phyloP scores from a whole-genome alignment of 2,888 invertebrate genomes.

The Rhyacophila evoluta region DNA sequence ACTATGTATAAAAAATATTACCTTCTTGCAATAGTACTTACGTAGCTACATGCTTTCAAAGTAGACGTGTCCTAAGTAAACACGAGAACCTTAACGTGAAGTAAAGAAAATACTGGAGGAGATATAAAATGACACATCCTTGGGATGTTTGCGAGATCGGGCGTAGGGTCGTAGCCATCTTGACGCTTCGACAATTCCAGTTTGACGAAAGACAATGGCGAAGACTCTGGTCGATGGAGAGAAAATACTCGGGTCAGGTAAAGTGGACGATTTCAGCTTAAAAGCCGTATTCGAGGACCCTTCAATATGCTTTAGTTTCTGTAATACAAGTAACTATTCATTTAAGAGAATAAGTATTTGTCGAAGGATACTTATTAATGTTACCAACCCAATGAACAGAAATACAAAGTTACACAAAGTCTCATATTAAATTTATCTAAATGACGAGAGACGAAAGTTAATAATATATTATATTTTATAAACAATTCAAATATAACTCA shows the following conservation, averaged over 20 bases:
- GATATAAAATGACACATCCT: conserved; percentile 8
- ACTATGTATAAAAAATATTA: too few species aligned
- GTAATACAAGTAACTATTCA: background rate
- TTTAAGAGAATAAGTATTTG: conserved; percentile 36
- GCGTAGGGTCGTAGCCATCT: background rate
- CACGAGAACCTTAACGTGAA: background rate
- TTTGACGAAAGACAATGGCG: conserved; percentile 36
- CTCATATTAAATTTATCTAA: too few species aligned
- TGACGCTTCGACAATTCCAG: conserved; percentile 40
- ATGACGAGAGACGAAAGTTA: too few species aligned
- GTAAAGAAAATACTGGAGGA: background rate
- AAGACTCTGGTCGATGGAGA: background rate
- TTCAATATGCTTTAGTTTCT: background rate
- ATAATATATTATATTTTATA: too few species aligned
- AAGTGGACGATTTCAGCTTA: background rate
- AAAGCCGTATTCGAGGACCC: background rate
- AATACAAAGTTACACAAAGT: too few species aligned
- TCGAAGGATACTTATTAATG: too few species aligned
- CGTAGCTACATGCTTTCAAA: background rate
- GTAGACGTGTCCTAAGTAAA: background rate
- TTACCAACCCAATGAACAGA: too few species aligned
- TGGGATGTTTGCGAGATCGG: conserved; percentile 14
- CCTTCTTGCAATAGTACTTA: too few species aligned
- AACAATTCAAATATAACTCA: too few species aligned
- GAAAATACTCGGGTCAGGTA: background rate